Base-by-base conservation (phyloP, 1,140 invertebrate genomes). In the Meteorus sp. region DNA sequence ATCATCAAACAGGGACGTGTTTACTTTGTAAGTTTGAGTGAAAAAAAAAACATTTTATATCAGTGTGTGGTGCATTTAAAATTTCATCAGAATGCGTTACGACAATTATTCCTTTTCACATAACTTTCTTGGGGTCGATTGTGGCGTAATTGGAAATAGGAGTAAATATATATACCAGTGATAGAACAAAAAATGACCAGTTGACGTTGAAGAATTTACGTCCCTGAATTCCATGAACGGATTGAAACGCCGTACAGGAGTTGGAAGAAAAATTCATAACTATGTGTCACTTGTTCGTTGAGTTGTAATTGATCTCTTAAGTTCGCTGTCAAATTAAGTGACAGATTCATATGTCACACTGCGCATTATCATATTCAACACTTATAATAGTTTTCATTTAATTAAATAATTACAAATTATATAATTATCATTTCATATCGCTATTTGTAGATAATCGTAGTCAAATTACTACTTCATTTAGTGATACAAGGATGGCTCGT, bases 11-110 rank as follows among this genome's bases (percentile, higher is more conserved):
- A 69, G 69, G 63, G 72, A n/a, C n/a, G n/a, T 68, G 68, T 75
- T 73, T 66, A 67, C 63, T n/a, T n/a, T 39, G 35, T 78, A 77
- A 66, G 27, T 68, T n/a, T n/a, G n/a, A n/a, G 57, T 77, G 27
- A 35, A 17, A 78, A 77, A n/a, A 13, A 72, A 71, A 71, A 76
- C 74, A 63, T 77, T 78, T 78, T 79, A 74, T 78, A 77, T 77
- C 74, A 73, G 71, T n/a, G n/a, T n/a, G n/a, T 72, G 74, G 65
- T 76, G 77, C 73, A 70, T 74, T 71, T 69, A n/a, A n/a, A n/a
- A n/a, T n/a, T n/a, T n/a, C n/a, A n/a, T n/a, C n/a, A n/a, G n/a
- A n/a, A n/a, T n/a, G n/a, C n/a, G n/a, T n/a, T n/a, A n/a, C n/a
- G n/a, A n/a, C n/a, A n/a, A n/a, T n/a, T n/a, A n/a, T n/a, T n/a